Base-by-base conservation (phyloP, 1,140 invertebrate species). In the Nixonia krombeini region DNA sequence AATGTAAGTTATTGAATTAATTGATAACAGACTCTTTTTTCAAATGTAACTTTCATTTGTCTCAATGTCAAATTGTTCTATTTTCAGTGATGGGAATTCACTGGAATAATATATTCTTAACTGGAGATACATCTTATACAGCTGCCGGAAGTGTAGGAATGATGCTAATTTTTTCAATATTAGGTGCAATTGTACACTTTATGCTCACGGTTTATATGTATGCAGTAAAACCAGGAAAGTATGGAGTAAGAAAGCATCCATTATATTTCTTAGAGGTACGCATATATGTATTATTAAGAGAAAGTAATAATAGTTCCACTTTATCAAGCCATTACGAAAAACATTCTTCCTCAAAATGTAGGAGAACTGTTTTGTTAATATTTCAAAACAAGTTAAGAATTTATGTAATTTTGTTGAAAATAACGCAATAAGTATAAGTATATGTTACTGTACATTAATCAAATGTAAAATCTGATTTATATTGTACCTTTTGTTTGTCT, bases 1-100 rank as follows among this genome's bases (percentile, higher is more conserved):
- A 72, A 66, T 53, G 74, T 76, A 64, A 70, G 57, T 64, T 45
- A 15, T 35, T 17, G 1, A 41, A 18, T 7, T 25, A 28, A 46
- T 47, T 10, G 9, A 21, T 17, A 8, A 13, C 23, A 31, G n/a
- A n/a, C n/a, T n/a, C n/a, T n/a, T n/a, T n/a, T n/a, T n/a, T n/a
- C n/a, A n/a, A n/a, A n/a, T n/a, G n/a, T n/a, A n/a, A n/a, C n/a
- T n/a, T n/a, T n/a, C n/a, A n/a, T n/a, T n/a, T n/a, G n/a, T n/a
- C n/a, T n/a, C n/a, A n/a, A n/a, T n/a, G n/a, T n/a, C n/a, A n/a
- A n/a, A n/a, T n/a, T n/a, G n/a, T n/a, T n/a, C n/a, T n/a, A 81
- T 81, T 72, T 85, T 74, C 46, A 83, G 85, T 74, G 85, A 78
- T 78, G 85, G 88, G 84, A 9, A 76, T 88, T 28, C 88, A 90